phyloP scores from a whole-genome alignment of 2,113 vertebrate genomes.

The Oryzias javanicus region DNA sequence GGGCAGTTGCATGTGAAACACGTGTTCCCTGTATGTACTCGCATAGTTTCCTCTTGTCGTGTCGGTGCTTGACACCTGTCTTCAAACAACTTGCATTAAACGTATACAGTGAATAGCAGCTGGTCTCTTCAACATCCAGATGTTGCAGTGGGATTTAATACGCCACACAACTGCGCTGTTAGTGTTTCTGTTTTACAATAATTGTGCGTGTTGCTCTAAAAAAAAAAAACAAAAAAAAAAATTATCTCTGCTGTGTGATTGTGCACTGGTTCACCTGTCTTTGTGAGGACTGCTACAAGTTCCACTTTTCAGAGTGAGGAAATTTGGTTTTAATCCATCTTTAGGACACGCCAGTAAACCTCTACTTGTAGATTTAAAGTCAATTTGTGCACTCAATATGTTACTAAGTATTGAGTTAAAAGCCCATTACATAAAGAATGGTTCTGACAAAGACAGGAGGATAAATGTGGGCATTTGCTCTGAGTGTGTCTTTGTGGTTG shows the following conservation, averaged over 20 bases:
- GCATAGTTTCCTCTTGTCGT: no score
- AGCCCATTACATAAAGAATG: slow-evolving; percentile 6
- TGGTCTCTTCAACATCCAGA: slow-evolving; percentile 36
- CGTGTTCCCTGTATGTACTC: no score
- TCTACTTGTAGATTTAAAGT: background rate
- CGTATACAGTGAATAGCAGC: slow-evolving; percentile 6
- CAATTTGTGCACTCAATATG: background rate
- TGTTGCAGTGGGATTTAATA: slow-evolving; percentile 43
- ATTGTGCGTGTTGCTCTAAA: no score
- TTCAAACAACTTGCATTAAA: slow-evolving; percentile 10
- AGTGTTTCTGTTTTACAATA: background rate
- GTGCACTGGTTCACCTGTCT: background rate
- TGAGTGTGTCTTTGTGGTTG: slow-evolving; percentile 23
- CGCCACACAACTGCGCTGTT: background rate
- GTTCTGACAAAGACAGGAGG: slow-evolving; percentile 12
- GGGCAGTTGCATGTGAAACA: no score
- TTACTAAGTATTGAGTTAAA: background rate
- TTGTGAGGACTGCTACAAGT: background rate
- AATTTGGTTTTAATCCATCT: background rate
- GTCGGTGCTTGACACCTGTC: slow-evolving; percentile 9
- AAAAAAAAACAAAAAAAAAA: no score
- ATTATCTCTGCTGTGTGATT: background rate
- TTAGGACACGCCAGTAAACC: background rate
- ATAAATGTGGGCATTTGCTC: slow-evolving; percentile 16
- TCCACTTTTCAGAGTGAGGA: background rate